Conservation (phyloP, 1,140 invertebrate species). For the Achroia grisella region DNA sequence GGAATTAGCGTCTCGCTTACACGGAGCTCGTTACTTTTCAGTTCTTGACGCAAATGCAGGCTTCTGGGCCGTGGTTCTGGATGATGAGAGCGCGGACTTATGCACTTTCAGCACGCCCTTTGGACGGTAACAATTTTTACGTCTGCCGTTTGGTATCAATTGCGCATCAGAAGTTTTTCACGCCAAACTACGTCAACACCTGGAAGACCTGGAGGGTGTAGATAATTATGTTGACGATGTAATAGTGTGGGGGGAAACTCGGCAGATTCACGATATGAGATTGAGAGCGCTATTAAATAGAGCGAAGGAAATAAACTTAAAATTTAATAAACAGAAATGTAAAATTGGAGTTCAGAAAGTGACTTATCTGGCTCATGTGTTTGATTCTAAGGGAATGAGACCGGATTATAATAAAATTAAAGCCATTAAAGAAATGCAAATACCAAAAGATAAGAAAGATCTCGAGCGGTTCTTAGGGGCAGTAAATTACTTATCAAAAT, state of each 20-base stretch:
- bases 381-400: conserved; percentile 9
- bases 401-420: conserved; percentile 5
- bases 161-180: conserved; percentile 24
- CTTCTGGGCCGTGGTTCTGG: conserved; percentile 17
- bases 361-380: conserved; percentile 10
- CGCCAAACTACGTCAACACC: conserved; percentile 8
- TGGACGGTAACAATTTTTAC: conserved; percentile 19
- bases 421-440: conserved; percentile 14
- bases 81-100: conserved; percentile 13
- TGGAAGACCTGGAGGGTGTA: conserved; percentile 15
- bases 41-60: conserved; percentile 14
- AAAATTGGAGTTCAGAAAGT: conserved; percentile 3
- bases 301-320: conserved; percentile 1
- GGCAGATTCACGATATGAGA: not conserved
- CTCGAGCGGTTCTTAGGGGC: conserved; percentile 49
- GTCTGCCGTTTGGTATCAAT: conserved; percentile 20
- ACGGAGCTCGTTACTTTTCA: conserved; percentile 10
- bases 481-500: too few relatives aligned
- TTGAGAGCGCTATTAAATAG: not conserved
- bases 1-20: conserved; percentile 1
- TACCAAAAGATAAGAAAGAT: conserved; percentile 37
- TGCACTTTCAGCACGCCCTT: conserved; percentile 23
- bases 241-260: conserved; percentile 2
- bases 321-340: conserved; percentile 25
- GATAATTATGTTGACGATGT: conserved; percentile 18